Base-by-base conservation (phyloP, 2,113 vertebrate genomes). In the Microtus ochrogaster region DNA sequence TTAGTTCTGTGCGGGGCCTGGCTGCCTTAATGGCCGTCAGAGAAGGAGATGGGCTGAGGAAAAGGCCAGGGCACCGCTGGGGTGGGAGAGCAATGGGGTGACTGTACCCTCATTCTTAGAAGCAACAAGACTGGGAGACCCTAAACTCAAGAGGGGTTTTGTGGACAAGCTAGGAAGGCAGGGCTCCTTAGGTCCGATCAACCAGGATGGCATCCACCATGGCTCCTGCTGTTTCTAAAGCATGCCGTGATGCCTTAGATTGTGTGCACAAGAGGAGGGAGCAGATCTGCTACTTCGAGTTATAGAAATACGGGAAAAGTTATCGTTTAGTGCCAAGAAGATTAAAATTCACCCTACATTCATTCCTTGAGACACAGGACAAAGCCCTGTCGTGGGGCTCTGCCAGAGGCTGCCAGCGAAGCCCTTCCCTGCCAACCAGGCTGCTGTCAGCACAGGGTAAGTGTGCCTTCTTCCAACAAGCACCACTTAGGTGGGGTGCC, bases 281-380 rank as follows among this genome's bases (percentile, higher is more conserved):
- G 49, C 11, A 4, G 93, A 91, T 65, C 72, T 86, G 81, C 94
- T 89, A 81, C 61, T 33, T 95, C 95, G 93, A 97, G 91, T 95
- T 92, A 96, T 70, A 97, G 97, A 92, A 96, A 96, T 96, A 96
- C 96, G 96, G 81, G 92, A 97, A 94, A 86, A 94, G 94, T 94
- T 95, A 98, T 97, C 92, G 85, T 95, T 96, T 87, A 98, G 97
- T 98, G 98, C 95, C 91, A 97, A 97, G 97, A 97, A 98, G 98
- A 97, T 98, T 47, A 91, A 88, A 96, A 92, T 52, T 81, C 39
- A 92, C 96, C 86, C 19, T 86, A 78, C 33, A 90, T 85, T 95
- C 65, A 90, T 87, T 94, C 77, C 91, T 55, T 63, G 87, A 83
- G 76, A 94, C 55, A 84, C 76, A 79, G 36, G 77, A 72, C 66